A percentile compares a stretch with the other conserved stretches of the same genome.
phyloP scores from a whole-genome alignment of 2,113 vertebrate genomes.

The Ibidorhyncha struthersii region DNA sequence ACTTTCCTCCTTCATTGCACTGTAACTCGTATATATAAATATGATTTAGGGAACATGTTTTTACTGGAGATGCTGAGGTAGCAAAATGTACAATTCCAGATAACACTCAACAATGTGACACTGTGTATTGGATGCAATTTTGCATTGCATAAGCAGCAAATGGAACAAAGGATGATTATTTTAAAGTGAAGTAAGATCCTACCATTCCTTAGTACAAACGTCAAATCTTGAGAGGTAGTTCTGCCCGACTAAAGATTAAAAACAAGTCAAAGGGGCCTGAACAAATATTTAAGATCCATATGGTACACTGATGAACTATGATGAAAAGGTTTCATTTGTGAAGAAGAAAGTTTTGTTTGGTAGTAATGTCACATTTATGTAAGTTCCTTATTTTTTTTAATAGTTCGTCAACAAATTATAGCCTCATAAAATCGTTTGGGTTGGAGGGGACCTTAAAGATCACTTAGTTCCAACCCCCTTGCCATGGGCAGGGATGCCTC shows the following conservation, averaged over 20 bases:
- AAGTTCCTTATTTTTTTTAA: background rate
- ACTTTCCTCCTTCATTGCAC: conserved; percentile 2
- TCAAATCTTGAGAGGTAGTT: background rate
- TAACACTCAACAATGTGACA: background rate
- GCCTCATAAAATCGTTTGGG: background rate
- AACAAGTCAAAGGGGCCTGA: background rate
- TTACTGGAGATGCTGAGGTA: conserved; percentile 20
- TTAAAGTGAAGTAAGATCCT: background rate
- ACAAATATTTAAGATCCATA: background rate
- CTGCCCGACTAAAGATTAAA: background rate
- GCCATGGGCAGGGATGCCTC: background rate
- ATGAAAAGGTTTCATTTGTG: background rate
- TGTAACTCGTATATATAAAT: background rate
- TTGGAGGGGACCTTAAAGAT: background rate
- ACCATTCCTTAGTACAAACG: background rate
- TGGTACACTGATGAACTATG: background rate
- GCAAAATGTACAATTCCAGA: conserved; percentile 12
- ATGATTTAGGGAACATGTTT: background rate
- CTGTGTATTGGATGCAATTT: background rate
- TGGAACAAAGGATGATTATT: background rate
- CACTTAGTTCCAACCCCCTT: background rate
- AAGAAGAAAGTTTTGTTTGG: background rate
- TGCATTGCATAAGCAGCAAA: background rate
- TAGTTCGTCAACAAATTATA: background rate
- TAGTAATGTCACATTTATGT: background rate